Evolutionary conservation across 2,797 vertebrate species (phyloP).

Genomic region (Characodon lateralis): DNA sequence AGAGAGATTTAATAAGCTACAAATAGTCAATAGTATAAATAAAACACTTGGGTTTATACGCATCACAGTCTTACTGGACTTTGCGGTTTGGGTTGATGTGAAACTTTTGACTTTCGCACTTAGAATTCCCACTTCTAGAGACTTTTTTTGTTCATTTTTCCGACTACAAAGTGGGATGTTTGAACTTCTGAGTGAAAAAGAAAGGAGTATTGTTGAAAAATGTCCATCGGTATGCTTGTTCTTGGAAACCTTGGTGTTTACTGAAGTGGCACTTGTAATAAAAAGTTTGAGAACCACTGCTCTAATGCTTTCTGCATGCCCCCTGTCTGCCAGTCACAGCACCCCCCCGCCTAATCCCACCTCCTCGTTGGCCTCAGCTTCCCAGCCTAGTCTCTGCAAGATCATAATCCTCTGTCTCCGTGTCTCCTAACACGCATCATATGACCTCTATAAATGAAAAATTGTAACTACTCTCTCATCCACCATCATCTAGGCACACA

Average conservation of each 20-base stretch:
- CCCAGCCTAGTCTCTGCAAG: slow-evolving; percentile 63
- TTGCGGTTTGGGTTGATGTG: background rate
- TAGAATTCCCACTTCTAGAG: background rate
- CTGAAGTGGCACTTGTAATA: background rate
- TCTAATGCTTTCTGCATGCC: slow-evolving; percentile 65
- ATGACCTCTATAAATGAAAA: slow-evolving; percentile 43
- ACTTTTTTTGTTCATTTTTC: background rate
- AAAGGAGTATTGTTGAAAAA: background rate
- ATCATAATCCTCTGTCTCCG: slow-evolving; percentile 50
- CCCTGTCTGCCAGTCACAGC: slow-evolving; percentile 47
- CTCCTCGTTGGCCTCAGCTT: slow-evolving; percentile 43
- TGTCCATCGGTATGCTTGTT: background rate
- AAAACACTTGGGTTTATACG: background rate
- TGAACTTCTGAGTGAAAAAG: background rate
- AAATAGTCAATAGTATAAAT: background rate
- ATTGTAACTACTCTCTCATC: slow-evolving; percentile 23
- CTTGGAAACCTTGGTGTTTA: background rate
- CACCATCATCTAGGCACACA: slow-evolving; percentile 28
- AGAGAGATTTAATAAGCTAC: background rate
- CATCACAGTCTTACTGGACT: background rate
- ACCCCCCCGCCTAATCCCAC: slow-evolving; percentile 34
- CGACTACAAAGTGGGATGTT: background rate
- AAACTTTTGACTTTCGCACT: background rate
- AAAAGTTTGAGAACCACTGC: slow-evolving; percentile 14
- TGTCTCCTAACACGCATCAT: slow-evolving; percentile 43